These are phyloP conservation scores for Emydocephalus ijimae DNA, from an alignment of 2,113 vertebrate species.

Conservation along the genomic window DNA sequence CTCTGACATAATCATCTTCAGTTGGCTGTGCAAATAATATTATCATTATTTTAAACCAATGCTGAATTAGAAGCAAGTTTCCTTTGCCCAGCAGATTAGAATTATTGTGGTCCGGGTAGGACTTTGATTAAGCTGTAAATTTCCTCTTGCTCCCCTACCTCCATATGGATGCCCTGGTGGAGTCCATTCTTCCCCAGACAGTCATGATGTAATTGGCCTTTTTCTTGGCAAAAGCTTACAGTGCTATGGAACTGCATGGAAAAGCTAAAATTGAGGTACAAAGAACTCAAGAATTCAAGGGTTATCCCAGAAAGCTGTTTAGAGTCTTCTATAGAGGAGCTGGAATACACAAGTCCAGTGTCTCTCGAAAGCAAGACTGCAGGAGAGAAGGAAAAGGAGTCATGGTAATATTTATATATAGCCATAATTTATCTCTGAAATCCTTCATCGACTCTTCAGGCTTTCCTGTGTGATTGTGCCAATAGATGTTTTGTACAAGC, in stretches of 20 bases:
- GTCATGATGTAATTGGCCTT: background rate
- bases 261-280: background rate
- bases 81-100: background rate
- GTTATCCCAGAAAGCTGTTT: background rate
- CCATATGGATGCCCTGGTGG: background rate
- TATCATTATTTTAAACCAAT: background rate
- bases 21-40: background rate
- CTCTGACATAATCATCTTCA: background rate
- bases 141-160: background rate
- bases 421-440: background rate
- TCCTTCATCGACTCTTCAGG: background rate
- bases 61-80: background rate
- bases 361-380: background rate
- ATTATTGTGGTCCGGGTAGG: background rate
- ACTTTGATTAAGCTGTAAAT: background rate
- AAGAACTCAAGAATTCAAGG: background rate
- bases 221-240: background rate
- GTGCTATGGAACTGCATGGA: background rate
- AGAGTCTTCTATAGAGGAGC: background rate
- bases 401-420: background rate
- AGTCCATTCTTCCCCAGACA: background rate
- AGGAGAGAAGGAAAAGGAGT: background rate
- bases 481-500: rapidly evolving
- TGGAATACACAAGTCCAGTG: background rate
- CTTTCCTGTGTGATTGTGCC: rapidly evolving